These are phyloP conservation scores for Thymelicus acteon DNA, from an alignment of 2,888 invertebrate species.

Conservation along the genomic window DNA sequence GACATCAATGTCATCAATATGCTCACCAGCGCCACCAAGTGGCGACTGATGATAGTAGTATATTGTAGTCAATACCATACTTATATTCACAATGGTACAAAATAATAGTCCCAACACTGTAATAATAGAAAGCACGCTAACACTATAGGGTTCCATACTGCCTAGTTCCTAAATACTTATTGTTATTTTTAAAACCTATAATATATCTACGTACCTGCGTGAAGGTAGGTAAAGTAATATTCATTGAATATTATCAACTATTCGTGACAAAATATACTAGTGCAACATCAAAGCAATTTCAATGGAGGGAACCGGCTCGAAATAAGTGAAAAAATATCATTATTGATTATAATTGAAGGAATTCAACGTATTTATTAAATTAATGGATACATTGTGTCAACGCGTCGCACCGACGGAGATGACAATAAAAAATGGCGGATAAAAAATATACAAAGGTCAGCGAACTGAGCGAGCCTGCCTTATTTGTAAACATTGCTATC, in stretches of 20 bases:
- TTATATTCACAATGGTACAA: too few relatives aligned
- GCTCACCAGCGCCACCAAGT: too few relatives aligned
- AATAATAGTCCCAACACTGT: too few relatives aligned
- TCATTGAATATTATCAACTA: neutral
- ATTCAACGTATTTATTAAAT: conserved; percentile 41
- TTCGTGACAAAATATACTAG: neutral
- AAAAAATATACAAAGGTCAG: conserved; percentile 55
- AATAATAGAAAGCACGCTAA: too few relatives aligned
- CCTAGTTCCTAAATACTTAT: too few relatives aligned
- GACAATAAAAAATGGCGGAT: conserved; percentile 41
- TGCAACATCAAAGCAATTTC: conserved; percentile 8
- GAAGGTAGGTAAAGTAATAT: too few relatives aligned
- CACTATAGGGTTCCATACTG: too few relatives aligned
- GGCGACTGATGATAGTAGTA: too few relatives aligned
- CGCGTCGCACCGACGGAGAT: conserved; percentile 41
- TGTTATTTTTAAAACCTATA: too few relatives aligned
- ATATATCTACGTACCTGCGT: too few relatives aligned
- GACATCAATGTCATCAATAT: too few relatives aligned
- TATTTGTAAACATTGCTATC: conserved; percentile 76
- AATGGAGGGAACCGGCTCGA: conserved; percentile 3
- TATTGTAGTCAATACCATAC: too few relatives aligned
- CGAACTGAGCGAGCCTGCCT: conserved; percentile 59
- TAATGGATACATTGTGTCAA: conserved; percentile 43
- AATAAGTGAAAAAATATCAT: conserved; percentile 28
- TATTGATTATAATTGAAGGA: conserved; percentile 38